Evolutionary conservation across 92 coral and sea anemone species (phyloP), one percentile per base, ranked within the genome.

Genomic region (Porites divaricata): DNA sequence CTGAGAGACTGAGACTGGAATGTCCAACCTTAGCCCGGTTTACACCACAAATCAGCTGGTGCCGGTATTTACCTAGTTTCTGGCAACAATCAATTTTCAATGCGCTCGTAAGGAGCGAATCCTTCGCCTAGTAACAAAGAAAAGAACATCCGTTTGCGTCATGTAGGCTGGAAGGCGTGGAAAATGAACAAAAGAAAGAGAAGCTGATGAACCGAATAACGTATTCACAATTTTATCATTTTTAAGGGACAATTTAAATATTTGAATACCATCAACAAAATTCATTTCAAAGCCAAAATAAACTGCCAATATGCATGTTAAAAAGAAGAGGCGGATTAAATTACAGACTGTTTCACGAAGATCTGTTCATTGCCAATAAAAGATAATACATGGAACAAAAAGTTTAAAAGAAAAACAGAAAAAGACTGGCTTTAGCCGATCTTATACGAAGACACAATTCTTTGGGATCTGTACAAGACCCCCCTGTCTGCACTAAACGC

Each of bases 191-290:
- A 48, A 24, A 21, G n/a, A 19, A 61, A 66, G 24, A 8, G 9
- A 54, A 54, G 13, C 59, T 54, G 59, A 54, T 54, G 13, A 24
- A 17, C 70, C 25, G 17, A 23, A 66, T 9, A 66, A 24, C 35
- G 17, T 11, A 24, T 66, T 66, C 12, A 9, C 45, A 22, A n/a
- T 63, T 63, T 48, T 22, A 12, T 7, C 70, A 48, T 1, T 25
- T n/a, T 77, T 63, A 62, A 35, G 81, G 13, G 20, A 77, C 63
- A 13, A 17, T 77, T 17, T 26, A 50, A 67, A 52, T 74, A 8
- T 13, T 13, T 25, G 63, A 28, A 24, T 1, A 66, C 28, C 56
- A 70, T 66, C 53, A 19, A 11, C 45, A 20, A 9, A 9, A 19
- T 23, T 20, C 16, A 2, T 49, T 22, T 0, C 24, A 5, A 22